phyloP scores from a whole-genome alignment of 2,888 invertebrate genomes.

The Drosophila formosana region DNA sequence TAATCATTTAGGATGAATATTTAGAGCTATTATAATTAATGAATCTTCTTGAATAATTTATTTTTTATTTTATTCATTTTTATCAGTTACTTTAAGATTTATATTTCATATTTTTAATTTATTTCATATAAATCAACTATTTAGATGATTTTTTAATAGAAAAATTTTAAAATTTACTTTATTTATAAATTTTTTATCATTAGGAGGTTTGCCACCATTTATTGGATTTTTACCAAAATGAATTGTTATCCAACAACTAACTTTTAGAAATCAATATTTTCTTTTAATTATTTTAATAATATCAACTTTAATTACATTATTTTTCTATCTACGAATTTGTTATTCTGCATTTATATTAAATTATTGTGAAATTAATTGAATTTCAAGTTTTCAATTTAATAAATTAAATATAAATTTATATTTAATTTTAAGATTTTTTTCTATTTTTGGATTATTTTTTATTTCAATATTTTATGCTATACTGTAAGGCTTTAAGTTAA shows the following conservation, averaged over 20 bases:
- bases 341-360: slow-evolving; percentile 86
- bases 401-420: slow-evolving; percentile 71
- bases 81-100: slow-evolving; percentile 85
- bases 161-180: slow-evolving; percentile 86
- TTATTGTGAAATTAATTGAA: slow-evolving; percentile 86
- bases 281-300: slow-evolving; percentile 85
- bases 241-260: slow-evolving; percentile 87
- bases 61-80: slow-evolving; percentile 85
- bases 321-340: slow-evolving; percentile 86
- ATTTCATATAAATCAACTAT: slow-evolving; percentile 86
- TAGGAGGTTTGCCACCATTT: slow-evolving; percentile 88
- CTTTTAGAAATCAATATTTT: slow-evolving; percentile 85
- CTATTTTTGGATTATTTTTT: slow-evolving; percentile 75
- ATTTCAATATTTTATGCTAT: slow-evolving; percentile 65
- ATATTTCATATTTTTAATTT: slow-evolving; percentile 86
- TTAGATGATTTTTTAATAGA: slow-evolving; percentile 76
- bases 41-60: slow-evolving; percentile 86
- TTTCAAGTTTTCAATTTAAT: slow-evolving; percentile 81
- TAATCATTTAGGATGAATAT: slow-evolving; percentile 88
- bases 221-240: slow-evolving; percentile 88
- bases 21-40: slow-evolving; percentile 85
- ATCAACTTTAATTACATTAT: slow-evolving; percentile 87
- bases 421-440: slow-evolving; percentile 72
- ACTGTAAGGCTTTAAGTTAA: slow-evolving; percentile 59
- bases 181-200: slow-evolving; percentile 86